phyloP scores from a whole-genome alignment of 1,140 invertebrate genomes.

The Atta cephalotes region DNA sequence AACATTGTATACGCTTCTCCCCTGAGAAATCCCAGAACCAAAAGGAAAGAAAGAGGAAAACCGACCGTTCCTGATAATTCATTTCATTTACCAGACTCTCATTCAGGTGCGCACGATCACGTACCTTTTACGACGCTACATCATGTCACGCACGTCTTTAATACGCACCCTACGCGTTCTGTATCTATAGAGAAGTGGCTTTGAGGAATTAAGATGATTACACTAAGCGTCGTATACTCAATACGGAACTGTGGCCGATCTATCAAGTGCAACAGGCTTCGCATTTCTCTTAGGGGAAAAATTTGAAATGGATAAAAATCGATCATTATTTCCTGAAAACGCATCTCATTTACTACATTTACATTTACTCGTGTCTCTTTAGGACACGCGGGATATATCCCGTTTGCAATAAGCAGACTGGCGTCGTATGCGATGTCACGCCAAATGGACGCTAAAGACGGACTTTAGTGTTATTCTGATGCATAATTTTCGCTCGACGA shows the following conservation, averaged over 20 bases:
- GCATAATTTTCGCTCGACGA: slow-evolving; percentile 22
- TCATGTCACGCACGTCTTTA: slow-evolving; percentile 45
- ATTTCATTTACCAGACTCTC: slow-evolving; percentile 31
- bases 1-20: not conserved
- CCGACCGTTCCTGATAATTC: slow-evolving; percentile 39
- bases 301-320: slow-evolving; percentile 20
- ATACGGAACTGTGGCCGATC: not conserved
- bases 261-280: not conserved
- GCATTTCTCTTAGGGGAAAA: not conserved
- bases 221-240: not conserved
- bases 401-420: not conserved
- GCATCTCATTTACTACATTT: slow-evolving; percentile 31
- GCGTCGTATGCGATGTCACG: not conserved
- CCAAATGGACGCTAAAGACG: slow-evolving; percentile 34
- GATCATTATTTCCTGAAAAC: slow-evolving; percentile 29
- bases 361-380: not conserved
- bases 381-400: not conserved
- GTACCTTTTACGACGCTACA: slow-evolving; percentile 8
- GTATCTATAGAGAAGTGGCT: not conserved
- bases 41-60: not conserved
- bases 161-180: not conserved
- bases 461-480: not conserved
- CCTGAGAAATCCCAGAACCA: not conserved
- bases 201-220: slow-evolving; percentile 47
- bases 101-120: not conserved